A percentile compares a stretch with the other conserved stretches of the same genome.
Evolutionary conservation across 1,140 invertebrate species (phyloP).

Genomic region (Eurytemora carolleeae): DNA sequence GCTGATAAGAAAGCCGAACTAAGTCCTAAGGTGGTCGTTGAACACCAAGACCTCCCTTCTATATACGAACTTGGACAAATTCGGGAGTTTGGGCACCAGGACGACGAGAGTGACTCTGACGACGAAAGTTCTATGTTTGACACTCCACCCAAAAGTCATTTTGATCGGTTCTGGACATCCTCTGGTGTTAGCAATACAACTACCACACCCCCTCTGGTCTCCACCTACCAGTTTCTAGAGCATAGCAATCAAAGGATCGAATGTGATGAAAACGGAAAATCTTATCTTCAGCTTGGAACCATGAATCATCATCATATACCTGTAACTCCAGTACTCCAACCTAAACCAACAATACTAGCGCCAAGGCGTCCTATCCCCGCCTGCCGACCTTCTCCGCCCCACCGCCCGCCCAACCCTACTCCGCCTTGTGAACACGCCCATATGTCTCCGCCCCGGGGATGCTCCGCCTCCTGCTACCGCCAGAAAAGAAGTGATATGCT

Average conservation of each 20-base stretch:
- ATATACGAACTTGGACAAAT: constrained; percentile 12
- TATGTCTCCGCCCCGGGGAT: constrained; percentile 13
- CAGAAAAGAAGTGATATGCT: constrained; percentile 66
- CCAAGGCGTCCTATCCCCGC: constrained; percentile 29
- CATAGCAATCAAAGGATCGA: constrained; percentile 47
- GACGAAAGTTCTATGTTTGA: neutral
- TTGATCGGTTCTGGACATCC: neutral
- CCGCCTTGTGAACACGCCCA: constrained; percentile 49
- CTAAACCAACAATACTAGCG: constrained; percentile 20
- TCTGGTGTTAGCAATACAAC: neutral
- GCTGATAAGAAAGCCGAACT: neutral
- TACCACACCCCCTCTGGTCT: neutral
- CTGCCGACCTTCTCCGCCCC: constrained; percentile 29
- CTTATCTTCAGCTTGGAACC: constrained; percentile 55
- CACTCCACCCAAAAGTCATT: neutral
- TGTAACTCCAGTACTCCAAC: constrained; percentile 9
- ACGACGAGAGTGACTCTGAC: neutral
- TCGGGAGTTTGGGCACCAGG: neutral
- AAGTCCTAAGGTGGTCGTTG: constrained; percentile 5
- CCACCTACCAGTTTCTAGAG: constrained; percentile 9
- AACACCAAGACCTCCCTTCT: constrained; percentile 8
- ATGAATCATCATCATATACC: constrained; percentile 15
- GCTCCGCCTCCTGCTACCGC: constrained; percentile 40
- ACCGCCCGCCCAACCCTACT: constrained; percentile 29
- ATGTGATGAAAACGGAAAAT: constrained; percentile 69